Evolutionary conservation across 2,113 vertebrate genomes (phyloP).

Genomic region (Coregonus clupeaformis): DNA sequence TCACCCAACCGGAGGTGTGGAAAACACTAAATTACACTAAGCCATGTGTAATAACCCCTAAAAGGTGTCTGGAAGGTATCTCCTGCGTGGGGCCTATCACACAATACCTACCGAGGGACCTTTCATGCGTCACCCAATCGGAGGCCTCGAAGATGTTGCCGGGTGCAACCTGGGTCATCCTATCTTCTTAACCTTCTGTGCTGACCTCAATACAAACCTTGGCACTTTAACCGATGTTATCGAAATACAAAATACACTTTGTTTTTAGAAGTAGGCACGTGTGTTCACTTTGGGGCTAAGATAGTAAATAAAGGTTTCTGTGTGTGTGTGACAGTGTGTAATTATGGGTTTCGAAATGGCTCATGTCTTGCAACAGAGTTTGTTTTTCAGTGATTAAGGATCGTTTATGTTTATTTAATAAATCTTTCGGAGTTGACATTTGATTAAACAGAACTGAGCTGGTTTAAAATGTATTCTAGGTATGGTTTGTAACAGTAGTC

Average conservation of each 20-base stretch:
- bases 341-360: neutral
- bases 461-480: neutral
- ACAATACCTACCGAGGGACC: slow-evolving; percentile 23
- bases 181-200: neutral
- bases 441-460: neutral
- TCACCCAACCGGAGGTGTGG: neutral
- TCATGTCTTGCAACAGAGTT: neutral
- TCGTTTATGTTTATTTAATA: neutral
- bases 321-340: too few species aligned
- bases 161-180: neutral
- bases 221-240: too few species aligned
- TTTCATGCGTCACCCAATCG: slow-evolving; percentile 27
- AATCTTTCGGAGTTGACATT: neutral
- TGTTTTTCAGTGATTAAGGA: neutral
- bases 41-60: too few species aligned
- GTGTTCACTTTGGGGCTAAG: neutral
- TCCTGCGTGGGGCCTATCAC: slow-evolving; percentile 12
- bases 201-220: slow-evolving; percentile 21
- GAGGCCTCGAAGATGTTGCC: slow-evolving; percentile 30
- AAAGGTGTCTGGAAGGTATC: too few species aligned
- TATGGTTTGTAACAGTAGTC: neutral
- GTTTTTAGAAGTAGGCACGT: too few species aligned
- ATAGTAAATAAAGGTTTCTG: neutral
- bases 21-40: too few species aligned
- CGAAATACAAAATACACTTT: neutral